phyloP scores from a whole-genome alignment of 2,888 invertebrate species.

The Pristionchus fissidentatus region DNA sequence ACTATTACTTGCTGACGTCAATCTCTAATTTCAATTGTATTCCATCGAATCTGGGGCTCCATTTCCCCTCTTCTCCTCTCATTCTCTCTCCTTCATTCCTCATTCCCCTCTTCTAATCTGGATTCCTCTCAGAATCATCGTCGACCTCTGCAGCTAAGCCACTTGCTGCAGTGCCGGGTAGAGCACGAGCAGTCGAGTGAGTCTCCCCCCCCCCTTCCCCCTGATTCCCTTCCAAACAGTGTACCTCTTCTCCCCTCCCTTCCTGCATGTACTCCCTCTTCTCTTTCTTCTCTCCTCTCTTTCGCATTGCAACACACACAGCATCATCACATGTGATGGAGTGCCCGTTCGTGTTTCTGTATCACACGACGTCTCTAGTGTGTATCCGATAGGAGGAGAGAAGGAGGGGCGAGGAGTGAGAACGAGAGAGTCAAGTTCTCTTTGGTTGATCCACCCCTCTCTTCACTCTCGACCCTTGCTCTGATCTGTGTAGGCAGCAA shows the following conservation, averaged over 20 bases:
- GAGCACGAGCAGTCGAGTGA: constrained; percentile 35
- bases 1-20: constrained; percentile 42
- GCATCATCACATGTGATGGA: neutral
- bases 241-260: constrained; percentile 31
- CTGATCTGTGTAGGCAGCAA: constrained; percentile 6
- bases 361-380: neutral
- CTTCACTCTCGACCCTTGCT: constrained; percentile 48
- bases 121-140: constrained; percentile 21
- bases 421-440: neutral
- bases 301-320: no score
- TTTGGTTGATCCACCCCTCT: neutral
- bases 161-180: constrained; percentile 23
- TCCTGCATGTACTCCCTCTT: constrained; percentile 30
- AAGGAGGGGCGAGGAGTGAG: neutral
- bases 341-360: constrained; percentile 3
- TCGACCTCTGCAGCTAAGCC: constrained; percentile 7
- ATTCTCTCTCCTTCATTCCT: neutral
- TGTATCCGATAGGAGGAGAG: constrained; percentile 5
- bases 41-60: constrained; percentile 29
- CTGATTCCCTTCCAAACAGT: constrained; percentile 30
- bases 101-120: neutral
- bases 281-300: constrained; percentile 1
- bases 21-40: constrained; percentile 41
- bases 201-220: constrained; percentile 6
- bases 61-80: constrained; percentile 39